Base-by-base conservation (phyloP, 1,140 invertebrate genomes). In the Sitophilus oryzae region DNA sequence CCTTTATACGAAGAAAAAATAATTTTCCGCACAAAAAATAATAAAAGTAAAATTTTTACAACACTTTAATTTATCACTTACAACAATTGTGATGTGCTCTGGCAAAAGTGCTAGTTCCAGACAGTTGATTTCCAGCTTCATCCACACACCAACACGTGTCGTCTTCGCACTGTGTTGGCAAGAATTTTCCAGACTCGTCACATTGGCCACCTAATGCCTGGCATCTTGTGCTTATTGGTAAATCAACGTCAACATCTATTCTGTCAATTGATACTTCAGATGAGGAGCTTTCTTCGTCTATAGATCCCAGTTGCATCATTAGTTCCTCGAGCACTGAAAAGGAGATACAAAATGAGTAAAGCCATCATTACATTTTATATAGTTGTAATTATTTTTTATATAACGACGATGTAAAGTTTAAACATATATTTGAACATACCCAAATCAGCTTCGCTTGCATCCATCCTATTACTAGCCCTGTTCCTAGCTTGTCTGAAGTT, bases 81-180 rank as follows among this genome's bases (percentile, higher is more conserved):
- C 81, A 65, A 65, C 82, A 84, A 30, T 75, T 73, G 46, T 73
- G 76, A 25, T 78, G 74, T 37, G 80, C 83, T 66, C 75, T 81
- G 48, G 77, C 71, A 70, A 90, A 83, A 23, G 82, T 76, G 61
- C 81, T 74, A 2, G 79, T 77, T 18, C 80, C 73, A 55, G 80
- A 74, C 1, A 88, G 67, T 58, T 87, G 83, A 71, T 89, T 89
- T 8, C 89, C 89, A 1, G 87, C 86, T 54, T 88, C 86, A 69
- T 92, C 88, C 2, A 91, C 88, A 69, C 89, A 92, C 88, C 88
- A 91, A 68, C 89, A 92, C 19, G 77, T 79, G 1, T 80, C 79
- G 1, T 79, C 78, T 22, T 81, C 81, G 63, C 88, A 91, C 64
- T 91, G 88, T 0, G 78, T 82, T 0, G 88, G 80, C 1, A 81